Base-by-base conservation (phyloP, 1,140 invertebrate genomes). In the Halesus radiatus region DNA sequence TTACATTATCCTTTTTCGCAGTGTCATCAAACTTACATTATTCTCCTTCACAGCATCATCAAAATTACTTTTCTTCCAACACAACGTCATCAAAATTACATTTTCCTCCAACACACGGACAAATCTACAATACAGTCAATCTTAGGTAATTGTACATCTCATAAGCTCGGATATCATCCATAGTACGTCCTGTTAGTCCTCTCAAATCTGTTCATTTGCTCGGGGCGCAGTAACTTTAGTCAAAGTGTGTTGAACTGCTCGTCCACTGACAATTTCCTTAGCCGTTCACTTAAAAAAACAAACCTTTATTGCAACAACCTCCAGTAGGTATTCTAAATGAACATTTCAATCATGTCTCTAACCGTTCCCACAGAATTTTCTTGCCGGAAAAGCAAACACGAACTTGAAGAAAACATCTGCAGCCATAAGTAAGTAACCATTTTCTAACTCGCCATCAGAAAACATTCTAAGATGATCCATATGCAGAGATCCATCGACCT, bases 151-250 rank as follows among this genome's bases (percentile, higher is more conserved):
- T 16, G 8, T 26, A 18, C 4, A 32, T 66, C 26, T 10, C 62
- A 66, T 32, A 32, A n/a, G 1, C 26, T 5, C 5, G 62, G 15
- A 32, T 66, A 3, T 26, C n/a, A 29, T 66, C n/a, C 16, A 29
- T 32, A 4, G 62, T 23, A 32, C 26, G 62, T 32, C 3, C 62
- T 10, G n/a, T 66, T 66, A 2, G 26, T 32, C 26, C 62, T 29
- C 29, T 66, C 62, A 10, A 66, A 23, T n/a, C n/a, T 66, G 62
- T 26, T 3, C 62, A 32, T 66, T 66, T 6, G 62, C 23, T 66
- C 23, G 13, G 0, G 29, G 62, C 7, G 62, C 29, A 15, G 62
- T 23, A 0, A 66, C 26, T 10, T 3, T 10, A 66, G 8, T 66
- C 8, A 66, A 32, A 15, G 29, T 32, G 15, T 66, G 62, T 4